Evolutionary conservation across 2,888 invertebrate genomes (phyloP).

Genomic region (Willowsia nigromaculata): DNA sequence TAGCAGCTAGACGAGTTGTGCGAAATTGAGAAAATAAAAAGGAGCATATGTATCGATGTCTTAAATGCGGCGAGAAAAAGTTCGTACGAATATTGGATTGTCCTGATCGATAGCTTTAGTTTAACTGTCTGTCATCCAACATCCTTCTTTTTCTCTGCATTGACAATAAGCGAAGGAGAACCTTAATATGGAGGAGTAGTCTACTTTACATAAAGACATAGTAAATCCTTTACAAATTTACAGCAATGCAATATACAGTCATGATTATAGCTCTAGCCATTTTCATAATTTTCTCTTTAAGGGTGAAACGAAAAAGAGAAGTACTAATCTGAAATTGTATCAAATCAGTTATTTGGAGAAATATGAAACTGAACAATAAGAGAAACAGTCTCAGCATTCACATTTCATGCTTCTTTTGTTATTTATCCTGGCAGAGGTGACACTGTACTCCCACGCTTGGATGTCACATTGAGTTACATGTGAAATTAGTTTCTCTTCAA

Average conservation of each 20-base stretch:
- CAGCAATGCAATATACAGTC: background rate
- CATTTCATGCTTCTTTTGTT: too few relatives aligned
- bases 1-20: background rate
- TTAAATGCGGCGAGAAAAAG: slow-evolving; percentile 47
- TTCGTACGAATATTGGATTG: slow-evolving; percentile 45
- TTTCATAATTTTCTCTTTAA: slow-evolving; percentile 20
- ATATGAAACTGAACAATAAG: background rate
- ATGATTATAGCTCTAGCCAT: slow-evolving; percentile 1
- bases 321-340: background rate
- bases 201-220: too few relatives aligned
- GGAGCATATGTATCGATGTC: slow-evolving; percentile 48
- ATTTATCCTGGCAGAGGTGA: too few relatives aligned
- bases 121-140: background rate
- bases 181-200: too few relatives aligned
- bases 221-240: background rate
- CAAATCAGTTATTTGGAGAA: slow-evolving; percentile 7
- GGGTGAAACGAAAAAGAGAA: background rate
- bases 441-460: too few relatives aligned
- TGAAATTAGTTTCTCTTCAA: too few relatives aligned
- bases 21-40: background rate
- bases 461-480: too few relatives aligned
- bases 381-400: too few relatives aligned
- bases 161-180: background rate
- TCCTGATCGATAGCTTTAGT: slow-evolving; percentile 39
- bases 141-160: background rate